Percentiles rank a stretch among this genome's conserved stretches.
Conservation (phyloP, 1,140 invertebrate genomes). For the Bombus consobrinus region DNA sequence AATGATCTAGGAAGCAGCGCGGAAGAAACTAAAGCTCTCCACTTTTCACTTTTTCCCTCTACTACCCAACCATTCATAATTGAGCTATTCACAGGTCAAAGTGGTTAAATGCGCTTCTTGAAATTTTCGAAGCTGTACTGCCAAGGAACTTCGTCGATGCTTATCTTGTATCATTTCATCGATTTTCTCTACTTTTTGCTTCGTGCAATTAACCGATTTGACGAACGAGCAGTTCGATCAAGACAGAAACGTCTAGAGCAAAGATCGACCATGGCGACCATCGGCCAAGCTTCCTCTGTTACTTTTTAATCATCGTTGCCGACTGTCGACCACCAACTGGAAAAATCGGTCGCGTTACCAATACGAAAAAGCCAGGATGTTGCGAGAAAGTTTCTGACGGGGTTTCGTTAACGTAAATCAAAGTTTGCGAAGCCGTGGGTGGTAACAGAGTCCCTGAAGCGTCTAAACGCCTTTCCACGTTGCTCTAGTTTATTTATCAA, state of each 20-base stretch:
- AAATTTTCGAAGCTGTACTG: no score
- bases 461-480: background rate
- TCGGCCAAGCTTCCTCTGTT: no score
- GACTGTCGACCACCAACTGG: background rate
- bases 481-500: slow-evolving; percentile 21
- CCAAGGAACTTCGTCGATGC: no score
- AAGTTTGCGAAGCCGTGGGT: background rate
- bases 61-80: background rate
- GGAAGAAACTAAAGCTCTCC: background rate
- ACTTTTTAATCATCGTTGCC: background rate
- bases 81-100: no score
- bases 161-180: no score
- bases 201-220: no score
- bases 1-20: background rate
- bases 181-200: no score
- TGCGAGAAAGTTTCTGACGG: background rate
- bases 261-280: background rate
- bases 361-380: background rate
- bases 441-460: background rate
- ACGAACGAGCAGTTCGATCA: background rate
- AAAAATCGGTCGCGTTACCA: slow-evolving; percentile 2
- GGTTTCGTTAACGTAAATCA: slow-evolving; percentile 23
- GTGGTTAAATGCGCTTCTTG: no score
- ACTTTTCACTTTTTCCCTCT: background rate
- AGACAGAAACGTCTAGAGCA: background rate